Evolutionary conservation across 1,140 invertebrate genomes (phyloP), one percentile per base, ranked within the genome.

Genomic region (Pachypeltis micranthus): DNA sequence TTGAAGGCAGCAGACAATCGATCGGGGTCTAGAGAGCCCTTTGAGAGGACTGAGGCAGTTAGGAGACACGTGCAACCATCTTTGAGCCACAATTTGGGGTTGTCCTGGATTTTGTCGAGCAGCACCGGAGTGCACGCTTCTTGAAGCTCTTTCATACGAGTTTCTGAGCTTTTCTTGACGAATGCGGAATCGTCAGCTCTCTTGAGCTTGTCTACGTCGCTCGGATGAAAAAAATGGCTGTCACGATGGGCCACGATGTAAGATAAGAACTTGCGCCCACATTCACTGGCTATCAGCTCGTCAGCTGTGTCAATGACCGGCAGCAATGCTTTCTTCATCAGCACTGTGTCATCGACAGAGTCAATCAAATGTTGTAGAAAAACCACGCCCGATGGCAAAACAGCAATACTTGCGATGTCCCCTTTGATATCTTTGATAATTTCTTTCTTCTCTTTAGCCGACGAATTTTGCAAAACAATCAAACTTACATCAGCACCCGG

Each of bases 311-410:
- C 82, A 26, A 87, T 74, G 55, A 98, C 74, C 59, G 85, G 74
- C 21, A 91, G 74, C 47, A 91, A 66, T n/a, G 68, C 66, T 75
- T 96, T 96, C 67, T 88, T 87, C 23, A 96, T 78, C 0, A 96
- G 75, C 55, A 91, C 85, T 1, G 93, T 97, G 69, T 98, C 93
- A 75, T 98, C 95, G 0, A 94, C 84, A n/a, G 81, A 80, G 72
- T 96, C 93, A 66, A 96, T 85, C 54, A 96, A 78, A 0, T 89
- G 83, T 61, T 96, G 76, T 28, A 97, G 73, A 7, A 91, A 82
- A 21, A 90, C 74, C 72, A 93, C 86, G 0, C 91, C 92, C 70
- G 91, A 83, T 73, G 96, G 90, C 66, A 95, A 92, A 31, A 80
- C 83, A 23, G 85, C 84, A 10, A 95, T 81, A 65, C 89, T 85